Percentiles rank a stretch among this genome's conserved stretches.
phyloP scores from a whole-genome alignment of 2,888 invertebrate genomes.

The Acholoe squamosa region DNA sequence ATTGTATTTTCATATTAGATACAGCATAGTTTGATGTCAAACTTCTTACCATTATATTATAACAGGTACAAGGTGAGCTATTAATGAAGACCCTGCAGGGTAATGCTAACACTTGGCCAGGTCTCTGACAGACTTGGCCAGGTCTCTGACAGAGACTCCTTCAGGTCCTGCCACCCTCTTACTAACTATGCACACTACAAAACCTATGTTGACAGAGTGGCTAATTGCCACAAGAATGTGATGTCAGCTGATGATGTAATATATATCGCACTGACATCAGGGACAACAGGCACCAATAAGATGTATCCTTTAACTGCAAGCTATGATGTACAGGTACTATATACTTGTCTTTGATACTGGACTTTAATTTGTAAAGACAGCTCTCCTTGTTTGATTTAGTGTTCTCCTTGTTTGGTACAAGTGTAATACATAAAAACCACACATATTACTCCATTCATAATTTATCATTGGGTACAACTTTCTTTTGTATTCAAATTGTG shows the following conservation, averaged over 20 bases:
- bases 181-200: background rate
- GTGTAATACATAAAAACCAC: too few relatives aligned
- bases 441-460: too few relatives aligned
- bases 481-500: too few relatives aligned
- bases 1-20: too few relatives aligned
- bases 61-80: background rate
- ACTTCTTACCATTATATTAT: too few relatives aligned
- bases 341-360: too few relatives aligned
- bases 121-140: background rate
- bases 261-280: background rate
- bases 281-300: background rate
- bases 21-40: too few relatives aligned
- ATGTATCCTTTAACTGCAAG: background rate
- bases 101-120: background rate
- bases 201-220: background rate
- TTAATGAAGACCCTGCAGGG: background rate
- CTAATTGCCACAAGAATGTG: background rate
- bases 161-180: background rate
- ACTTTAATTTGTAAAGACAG: too few relatives aligned
- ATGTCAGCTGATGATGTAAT: background rate
- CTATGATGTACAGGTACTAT: too few relatives aligned
- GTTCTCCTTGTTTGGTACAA: too few relatives aligned
- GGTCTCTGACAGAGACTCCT: background rate
- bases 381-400: too few relatives aligned
- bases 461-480: too few relatives aligned